These are phyloP conservation scores for Vespertilio murinus DNA, from an alignment of 2,797 vertebrate species.

Conservation along the genomic window DNA sequence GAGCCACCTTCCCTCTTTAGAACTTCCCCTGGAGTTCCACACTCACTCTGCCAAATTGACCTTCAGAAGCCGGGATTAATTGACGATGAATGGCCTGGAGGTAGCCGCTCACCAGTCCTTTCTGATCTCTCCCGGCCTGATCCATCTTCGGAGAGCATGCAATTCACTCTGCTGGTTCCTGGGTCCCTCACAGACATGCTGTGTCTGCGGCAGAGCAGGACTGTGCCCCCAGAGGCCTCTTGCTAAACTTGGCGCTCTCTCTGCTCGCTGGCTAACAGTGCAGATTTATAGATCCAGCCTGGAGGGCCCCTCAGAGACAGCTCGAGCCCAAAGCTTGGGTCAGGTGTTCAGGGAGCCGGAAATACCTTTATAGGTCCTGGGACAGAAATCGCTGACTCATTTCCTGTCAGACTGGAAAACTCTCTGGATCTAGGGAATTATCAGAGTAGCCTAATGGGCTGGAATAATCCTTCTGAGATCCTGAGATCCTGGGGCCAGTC, in stretches of 20 bases:
- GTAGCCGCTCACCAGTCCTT: conserved; percentile 90
- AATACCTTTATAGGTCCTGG: conserved; percentile 65
- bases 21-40: conserved; percentile 86
- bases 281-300: conserved; percentile 77
- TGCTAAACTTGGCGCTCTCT: conserved; percentile 75
- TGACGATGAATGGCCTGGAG: conserved; percentile 93
- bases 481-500: conserved; percentile 77
- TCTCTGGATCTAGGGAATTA: conserved; percentile 77
- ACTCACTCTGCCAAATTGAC: conserved; percentile 77
- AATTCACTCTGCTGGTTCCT: conserved; percentile 84
- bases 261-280: neutral
- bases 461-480: conserved; percentile 79
- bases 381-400: conserved; percentile 75
- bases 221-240: conserved; percentile 77
- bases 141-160: conserved; percentile 89
- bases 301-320: conserved; percentile 61
- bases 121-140: conserved; percentile 89
- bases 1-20: conserved; percentile 85
- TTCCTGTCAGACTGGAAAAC: conserved; percentile 76
- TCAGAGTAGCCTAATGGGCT: conserved; percentile 72
- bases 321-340: conserved; percentile 59
- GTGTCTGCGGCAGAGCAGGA: conserved; percentile 83
- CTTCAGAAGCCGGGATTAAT: conserved; percentile 92
- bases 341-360: conserved; percentile 69
- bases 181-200: conserved; percentile 83